Conservation (phyloP, 2,113 vertebrate genomes). For the Anarhynchus alexandrinus region DNA sequence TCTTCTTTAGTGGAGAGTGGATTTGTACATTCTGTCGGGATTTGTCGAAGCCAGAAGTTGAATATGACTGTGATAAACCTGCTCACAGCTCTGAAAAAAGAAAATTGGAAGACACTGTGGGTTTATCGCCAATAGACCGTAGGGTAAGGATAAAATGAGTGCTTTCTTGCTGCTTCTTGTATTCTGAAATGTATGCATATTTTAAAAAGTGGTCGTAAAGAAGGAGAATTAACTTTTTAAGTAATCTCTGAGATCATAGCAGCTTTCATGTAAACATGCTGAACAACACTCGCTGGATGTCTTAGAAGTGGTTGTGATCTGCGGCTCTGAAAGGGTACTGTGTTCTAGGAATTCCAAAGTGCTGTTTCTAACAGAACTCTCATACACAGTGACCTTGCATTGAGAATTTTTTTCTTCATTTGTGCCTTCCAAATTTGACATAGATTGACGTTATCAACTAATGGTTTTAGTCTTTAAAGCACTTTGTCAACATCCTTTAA, state of each 20-base stretch:
- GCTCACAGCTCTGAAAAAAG: constrained; percentile 70
- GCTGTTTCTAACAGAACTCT: background rate
- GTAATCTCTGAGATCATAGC: background rate
- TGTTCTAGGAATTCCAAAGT: background rate
- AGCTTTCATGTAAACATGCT: background rate
- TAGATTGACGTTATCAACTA: background rate
- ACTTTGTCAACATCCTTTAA: background rate
- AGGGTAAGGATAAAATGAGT: constrained; percentile 66
- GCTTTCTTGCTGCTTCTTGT: background rate
- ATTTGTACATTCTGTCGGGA: constrained; percentile 84
- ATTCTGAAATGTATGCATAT: background rate
- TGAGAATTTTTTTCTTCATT: background rate
- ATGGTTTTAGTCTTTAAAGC: background rate
- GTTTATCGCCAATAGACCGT: constrained; percentile 74
- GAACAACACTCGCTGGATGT: background rate
- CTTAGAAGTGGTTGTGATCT: background rate
- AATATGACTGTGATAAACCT: constrained; percentile 79
- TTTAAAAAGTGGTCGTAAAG: background rate
- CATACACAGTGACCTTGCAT: background rate
- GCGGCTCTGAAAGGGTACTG: background rate
- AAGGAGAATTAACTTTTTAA: background rate
- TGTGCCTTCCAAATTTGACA: background rate
- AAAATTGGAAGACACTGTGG: constrained; percentile 61
- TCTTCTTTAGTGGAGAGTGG: constrained; percentile 76
- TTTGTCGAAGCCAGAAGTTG: constrained; percentile 79